These are phyloP conservation scores for Tichodroma muraria DNA, from an alignment of 2,113 vertebrate species.

Conservation along the genomic window DNA sequence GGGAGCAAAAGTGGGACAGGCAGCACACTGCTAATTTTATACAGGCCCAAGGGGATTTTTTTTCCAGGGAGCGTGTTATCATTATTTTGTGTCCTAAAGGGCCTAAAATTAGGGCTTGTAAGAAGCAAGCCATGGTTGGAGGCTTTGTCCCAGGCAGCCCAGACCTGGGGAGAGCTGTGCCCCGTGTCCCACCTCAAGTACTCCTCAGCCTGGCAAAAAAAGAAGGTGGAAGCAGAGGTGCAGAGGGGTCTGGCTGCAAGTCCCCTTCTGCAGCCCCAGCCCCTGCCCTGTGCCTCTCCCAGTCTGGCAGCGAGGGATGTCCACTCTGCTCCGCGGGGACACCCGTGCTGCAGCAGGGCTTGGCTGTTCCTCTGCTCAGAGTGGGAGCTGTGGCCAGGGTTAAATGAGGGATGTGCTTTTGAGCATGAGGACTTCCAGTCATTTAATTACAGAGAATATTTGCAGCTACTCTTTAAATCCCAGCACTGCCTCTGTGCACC, in stretches of 20 bases:
- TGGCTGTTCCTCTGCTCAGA: accelerated
- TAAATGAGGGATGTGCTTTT: neutral
- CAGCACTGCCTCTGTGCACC: neutral
- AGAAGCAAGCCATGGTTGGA: neutral
- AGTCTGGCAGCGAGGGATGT: accelerated
- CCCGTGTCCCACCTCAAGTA: neutral
- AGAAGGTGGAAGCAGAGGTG: neutral
- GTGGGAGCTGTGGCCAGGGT: neutral
- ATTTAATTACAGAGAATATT: neutral
- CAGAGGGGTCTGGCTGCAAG: neutral
- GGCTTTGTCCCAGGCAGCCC: neutral
- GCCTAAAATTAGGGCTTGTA: neutral
- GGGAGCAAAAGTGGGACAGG: slow-evolving; percentile 26
- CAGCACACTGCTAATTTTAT: slow-evolving; percentile 40
- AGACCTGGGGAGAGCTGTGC: neutral
- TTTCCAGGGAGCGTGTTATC: neutral
- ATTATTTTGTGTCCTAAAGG: slow-evolving; percentile 42
- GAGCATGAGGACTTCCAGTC: neutral
- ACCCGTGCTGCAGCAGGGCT: neutral
- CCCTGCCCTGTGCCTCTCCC: neutral
- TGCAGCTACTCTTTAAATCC: neutral
- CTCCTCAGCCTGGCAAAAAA: neutral
- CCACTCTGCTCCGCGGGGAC: neutral
- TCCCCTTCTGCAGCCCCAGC: neutral
- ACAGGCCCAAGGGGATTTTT: neutral